Conservation (phyloP, 1,140 invertebrate genomes). For the Lasaia peninsularis region DNA sequence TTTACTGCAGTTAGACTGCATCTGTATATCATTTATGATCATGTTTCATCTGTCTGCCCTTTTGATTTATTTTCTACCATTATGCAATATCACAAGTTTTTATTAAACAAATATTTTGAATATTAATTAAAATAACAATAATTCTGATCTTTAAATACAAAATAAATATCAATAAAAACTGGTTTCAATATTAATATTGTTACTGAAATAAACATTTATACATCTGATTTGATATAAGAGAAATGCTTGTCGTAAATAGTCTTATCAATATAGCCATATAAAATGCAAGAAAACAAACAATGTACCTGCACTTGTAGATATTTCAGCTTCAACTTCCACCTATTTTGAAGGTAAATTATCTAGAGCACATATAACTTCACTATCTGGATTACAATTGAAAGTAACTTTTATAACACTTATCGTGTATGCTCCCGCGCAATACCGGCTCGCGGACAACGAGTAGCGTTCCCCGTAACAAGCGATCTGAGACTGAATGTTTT, state of each 20-base stretch:
- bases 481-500: constrained; percentile 64
- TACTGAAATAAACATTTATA: no score
- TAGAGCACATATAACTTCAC: constrained; percentile 42
- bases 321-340: constrained; percentile 44
- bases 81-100: no score
- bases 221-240: background rate
- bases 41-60: no score
- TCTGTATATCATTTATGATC: no score
- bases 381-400: constrained; percentile 38
- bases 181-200: background rate
- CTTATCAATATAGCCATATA: constrained; percentile 15
- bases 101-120: no score
- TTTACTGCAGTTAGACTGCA: no score
- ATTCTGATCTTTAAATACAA: no score
- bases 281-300: constrained; percentile 41
- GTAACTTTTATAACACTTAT: constrained; percentile 40
- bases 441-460: constrained; percentile 41
- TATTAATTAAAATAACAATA: no score
- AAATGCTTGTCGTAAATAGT: background rate
- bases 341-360: constrained; percentile 31
- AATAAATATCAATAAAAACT: no score
- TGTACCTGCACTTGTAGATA: constrained; percentile 60
- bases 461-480: constrained; percentile 55
- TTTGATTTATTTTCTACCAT: no score
- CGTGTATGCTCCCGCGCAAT: constrained; percentile 56